Evolutionary conservation across 2,113 vertebrate genomes (phyloP).

Genomic region (Seriola aureovittata): DNA sequence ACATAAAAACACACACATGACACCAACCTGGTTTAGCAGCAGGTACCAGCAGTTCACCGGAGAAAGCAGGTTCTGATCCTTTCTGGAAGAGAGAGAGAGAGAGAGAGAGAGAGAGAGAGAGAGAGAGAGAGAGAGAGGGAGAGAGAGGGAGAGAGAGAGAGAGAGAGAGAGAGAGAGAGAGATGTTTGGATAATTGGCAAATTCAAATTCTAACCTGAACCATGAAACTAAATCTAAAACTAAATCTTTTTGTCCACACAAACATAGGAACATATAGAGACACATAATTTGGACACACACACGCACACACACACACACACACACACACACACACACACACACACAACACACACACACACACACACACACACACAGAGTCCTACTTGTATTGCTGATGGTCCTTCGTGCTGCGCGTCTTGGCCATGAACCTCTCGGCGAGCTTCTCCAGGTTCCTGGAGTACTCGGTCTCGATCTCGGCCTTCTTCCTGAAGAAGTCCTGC

Average conservation of each 20-base stretch:
- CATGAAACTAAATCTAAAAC: neutral
- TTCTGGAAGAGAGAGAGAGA: slow-evolving; percentile 81
- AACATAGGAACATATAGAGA: too few relatives aligned
- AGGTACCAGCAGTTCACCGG: slow-evolving; percentile 99
- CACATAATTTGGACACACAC: too few relatives aligned
- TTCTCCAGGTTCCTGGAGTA: slow-evolving; percentile 98
- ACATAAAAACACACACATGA: neutral
- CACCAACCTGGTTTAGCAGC: slow-evolving; percentile 89
- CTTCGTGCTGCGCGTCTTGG: slow-evolving; percentile 98
- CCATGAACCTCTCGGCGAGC: slow-evolving; percentile 96
- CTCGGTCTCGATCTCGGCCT: slow-evolving; percentile 98
- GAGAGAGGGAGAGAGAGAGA: slow-evolving; percentile 83
- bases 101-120: neutral
- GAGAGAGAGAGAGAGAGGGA: too few relatives aligned
- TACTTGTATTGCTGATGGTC: slow-evolving; percentile 99
- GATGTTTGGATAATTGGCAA: too few relatives aligned
- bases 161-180: slow-evolving; percentile 4
- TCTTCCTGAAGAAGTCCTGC: slow-evolving; percentile 99
- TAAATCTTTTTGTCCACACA: too few relatives aligned
- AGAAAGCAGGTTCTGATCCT: slow-evolving; percentile 97
- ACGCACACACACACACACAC: too few relatives aligned
- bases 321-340: too few relatives aligned
- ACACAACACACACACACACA: slow-evolving; percentile 1
- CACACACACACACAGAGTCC: slow-evolving; percentile 50
- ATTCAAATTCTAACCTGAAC: neutral